Base-by-base conservation (phyloP, 2,888 invertebrate genomes). In the Meiosimyza platycephala region DNA sequence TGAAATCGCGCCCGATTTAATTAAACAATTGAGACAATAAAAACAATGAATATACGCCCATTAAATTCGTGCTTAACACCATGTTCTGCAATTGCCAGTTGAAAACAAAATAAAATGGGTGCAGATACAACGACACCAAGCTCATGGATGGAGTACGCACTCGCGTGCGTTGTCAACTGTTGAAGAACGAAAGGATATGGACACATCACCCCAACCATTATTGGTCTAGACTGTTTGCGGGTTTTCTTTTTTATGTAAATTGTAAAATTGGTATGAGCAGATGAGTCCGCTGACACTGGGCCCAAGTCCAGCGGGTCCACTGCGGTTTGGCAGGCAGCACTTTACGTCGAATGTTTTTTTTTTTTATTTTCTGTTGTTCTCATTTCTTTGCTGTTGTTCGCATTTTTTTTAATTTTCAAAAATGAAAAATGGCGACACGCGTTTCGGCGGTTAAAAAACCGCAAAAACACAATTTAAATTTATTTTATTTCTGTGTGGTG, bases 401-500 rank as follows among this genome's bases (percentile, higher is more conserved):
- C 2, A 28, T 28, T 28, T 28, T 28, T 28, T 28, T 28, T 28
- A 28, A 28, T 28, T 28, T 28, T 4, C 28, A 57, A 65, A 55
- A 22, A 73, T 68, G 71, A 71, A 71, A 75, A 68, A 71, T 71
- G 73, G 60, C 59, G 62, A 73, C 68, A 73, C 73, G 65, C 63
- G 57, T 64, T 63, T 13, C 48, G 48, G 55, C 28, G 63, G 55
- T 55, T 33, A 22, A 73, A 57, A 73, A 75, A 74, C 72, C 75
- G 52, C 74, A 74, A 67, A 75, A 74, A 68, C 40, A 40, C 71
- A 72, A 74, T 72, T 72, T 69, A 57, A 47, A 67, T 67, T 67
- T 67, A 66, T 67, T 67, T 67, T 57, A 55, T 57, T 67, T 67
- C 33, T 40, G 52, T 40, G 52, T 40, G 66, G 66, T 33, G 28